A percentile compares a stretch with the other conserved stretches of the same genome.
These are phyloP conservation scores for Busseola fusca DNA, from an alignment of 2,888 invertebrate species.

Conservation along the genomic window DNA sequence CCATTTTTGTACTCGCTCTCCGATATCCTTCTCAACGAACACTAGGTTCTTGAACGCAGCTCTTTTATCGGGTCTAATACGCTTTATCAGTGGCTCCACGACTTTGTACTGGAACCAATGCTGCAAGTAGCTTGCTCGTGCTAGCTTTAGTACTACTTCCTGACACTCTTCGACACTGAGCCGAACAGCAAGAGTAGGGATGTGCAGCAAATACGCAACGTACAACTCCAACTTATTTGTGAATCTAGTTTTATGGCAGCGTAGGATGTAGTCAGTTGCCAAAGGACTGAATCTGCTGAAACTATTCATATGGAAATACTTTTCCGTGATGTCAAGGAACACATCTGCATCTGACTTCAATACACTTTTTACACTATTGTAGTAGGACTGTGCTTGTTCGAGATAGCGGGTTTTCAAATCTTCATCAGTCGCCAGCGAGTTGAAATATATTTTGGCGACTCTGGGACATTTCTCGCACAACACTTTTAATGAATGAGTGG, in stretches of 20 bases:
- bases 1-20: slow-evolving; percentile 65
- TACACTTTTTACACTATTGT: slow-evolving; percentile 67
- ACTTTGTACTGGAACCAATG: slow-evolving; percentile 70
- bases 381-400: slow-evolving; percentile 60
- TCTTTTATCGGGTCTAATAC: slow-evolving; percentile 66
- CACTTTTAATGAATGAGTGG: slow-evolving; percentile 69
- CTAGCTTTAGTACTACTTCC: slow-evolving; percentile 68
- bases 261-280: slow-evolving; percentile 70
- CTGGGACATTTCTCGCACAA: slow-evolving; percentile 71
- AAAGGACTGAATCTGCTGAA: slow-evolving; percentile 60
- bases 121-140: slow-evolving; percentile 70
- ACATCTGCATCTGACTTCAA: slow-evolving; percentile 69
- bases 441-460: slow-evolving; percentile 71
- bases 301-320: slow-evolving; percentile 62
- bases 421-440: slow-evolving; percentile 63
- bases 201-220: slow-evolving; percentile 67
- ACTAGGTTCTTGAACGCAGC: slow-evolving; percentile 69
- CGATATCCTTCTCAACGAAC: slow-evolving; percentile 71
- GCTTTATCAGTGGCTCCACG: slow-evolving; percentile 73
- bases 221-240: slow-evolving; percentile 73
- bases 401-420: slow-evolving; percentile 62
- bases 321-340: slow-evolving; percentile 73
- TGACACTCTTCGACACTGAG: slow-evolving; percentile 72
- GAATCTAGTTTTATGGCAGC: slow-evolving; percentile 68
- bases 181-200: slow-evolving; percentile 67